These are phyloP conservation scores for Gobionotothen gibberifrons DNA, from an alignment of 2,797 vertebrate genomes.

Conservation along the genomic window DNA sequence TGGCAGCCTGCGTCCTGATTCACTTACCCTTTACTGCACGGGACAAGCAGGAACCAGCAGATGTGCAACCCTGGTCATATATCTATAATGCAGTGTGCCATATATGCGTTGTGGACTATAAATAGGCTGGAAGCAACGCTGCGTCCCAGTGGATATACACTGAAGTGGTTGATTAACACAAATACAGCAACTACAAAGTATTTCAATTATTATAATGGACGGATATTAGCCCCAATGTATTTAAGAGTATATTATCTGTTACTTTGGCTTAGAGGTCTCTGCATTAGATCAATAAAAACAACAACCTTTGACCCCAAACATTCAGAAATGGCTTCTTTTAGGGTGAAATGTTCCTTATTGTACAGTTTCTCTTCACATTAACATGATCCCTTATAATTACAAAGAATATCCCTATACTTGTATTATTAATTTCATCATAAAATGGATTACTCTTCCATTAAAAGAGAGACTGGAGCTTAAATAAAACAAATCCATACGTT, in stretches of 20 bases:
- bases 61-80: constrained; percentile 44
- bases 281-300: constrained; percentile 25
- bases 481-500: not conserved
- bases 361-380: constrained; percentile 9
- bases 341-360: not conserved
- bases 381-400: constrained; percentile 7
- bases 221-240: constrained; percentile 2
- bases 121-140: constrained; percentile 48
- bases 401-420: not conserved
- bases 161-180: constrained; percentile 33
- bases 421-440: constrained; percentile 2
- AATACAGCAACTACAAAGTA: constrained; percentile 32
- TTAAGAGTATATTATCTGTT: not conserved
- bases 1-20: constrained; percentile 41
- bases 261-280: constrained; percentile 9
- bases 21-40: constrained; percentile 48
- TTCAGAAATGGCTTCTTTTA: not conserved
- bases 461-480: not conserved
- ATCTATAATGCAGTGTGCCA: constrained; percentile 50
- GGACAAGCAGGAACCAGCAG: constrained; percentile 43
- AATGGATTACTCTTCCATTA: constrained; percentile 6
- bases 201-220: constrained; percentile 39
- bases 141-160: constrained; percentile 30
- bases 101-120: constrained; percentile 51
- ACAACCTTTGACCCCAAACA: not conserved